These are phyloP conservation scores for Apteryx mantelli DNA, from an alignment of 2,113 vertebrate genomes.

Conservation along the genomic window DNA sequence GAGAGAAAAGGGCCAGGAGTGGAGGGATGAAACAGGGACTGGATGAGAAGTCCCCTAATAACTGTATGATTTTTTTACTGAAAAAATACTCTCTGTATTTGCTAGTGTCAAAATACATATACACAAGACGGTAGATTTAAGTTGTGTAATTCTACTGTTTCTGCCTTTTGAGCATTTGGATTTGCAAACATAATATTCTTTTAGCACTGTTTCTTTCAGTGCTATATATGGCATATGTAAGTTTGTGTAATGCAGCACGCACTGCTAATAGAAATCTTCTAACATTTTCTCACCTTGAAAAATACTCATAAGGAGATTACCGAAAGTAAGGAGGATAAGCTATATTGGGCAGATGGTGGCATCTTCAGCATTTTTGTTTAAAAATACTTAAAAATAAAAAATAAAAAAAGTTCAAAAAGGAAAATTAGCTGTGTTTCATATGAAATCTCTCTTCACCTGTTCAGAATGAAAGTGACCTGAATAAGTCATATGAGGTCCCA, in stretches of 20 bases:
- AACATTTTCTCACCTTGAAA: background rate
- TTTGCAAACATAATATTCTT: background rate
- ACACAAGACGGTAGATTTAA: background rate
- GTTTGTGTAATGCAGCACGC: background rate
- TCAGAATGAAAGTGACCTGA: background rate
- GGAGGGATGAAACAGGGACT: rapidly evolving
- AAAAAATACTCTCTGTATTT: background rate
- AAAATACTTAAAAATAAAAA: background rate
- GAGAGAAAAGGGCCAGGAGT: background rate
- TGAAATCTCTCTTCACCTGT: background rate
- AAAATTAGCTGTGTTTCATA: background rate
- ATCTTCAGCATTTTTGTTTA: background rate
- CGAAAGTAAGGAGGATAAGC: background rate
- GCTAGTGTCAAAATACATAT: background rate
- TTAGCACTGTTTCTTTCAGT: background rate
- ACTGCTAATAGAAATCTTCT: background rate
- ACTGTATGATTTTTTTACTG: too few relatives aligned
- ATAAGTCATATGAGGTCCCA: conserved; percentile 3
- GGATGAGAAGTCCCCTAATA: background rate
- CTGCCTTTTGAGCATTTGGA: background rate
- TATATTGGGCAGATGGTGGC: background rate
- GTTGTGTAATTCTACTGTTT: background rate
- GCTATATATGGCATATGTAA: background rate
- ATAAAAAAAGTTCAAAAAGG: background rate
- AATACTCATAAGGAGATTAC: background rate